A percentile compares a stretch with the other conserved stretches of the same genome.
Evolutionary conservation across 1,140 invertebrate species (phyloP).

Genomic region (Dendroctonus valens): DNA sequence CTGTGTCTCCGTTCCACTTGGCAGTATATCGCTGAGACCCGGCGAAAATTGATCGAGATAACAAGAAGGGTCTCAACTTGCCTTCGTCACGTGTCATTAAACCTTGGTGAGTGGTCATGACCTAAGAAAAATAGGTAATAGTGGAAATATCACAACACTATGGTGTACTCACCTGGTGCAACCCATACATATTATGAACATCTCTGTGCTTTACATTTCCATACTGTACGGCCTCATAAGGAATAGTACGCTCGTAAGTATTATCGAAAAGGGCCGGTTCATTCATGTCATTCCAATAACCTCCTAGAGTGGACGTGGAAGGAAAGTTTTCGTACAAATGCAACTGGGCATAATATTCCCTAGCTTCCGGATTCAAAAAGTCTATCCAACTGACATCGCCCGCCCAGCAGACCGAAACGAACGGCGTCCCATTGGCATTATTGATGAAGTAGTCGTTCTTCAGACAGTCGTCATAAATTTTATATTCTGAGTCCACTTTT

Average conservation of each 20-base stretch:
- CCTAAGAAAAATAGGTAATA: conserved; percentile 36
- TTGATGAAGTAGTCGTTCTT: conserved; percentile 81
- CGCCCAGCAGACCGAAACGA: conserved; percentile 61
- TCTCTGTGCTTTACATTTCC: conserved; percentile 37
- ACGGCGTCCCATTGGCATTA: conserved; percentile 86
- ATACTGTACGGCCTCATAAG: conserved; percentile 53
- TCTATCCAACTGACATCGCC: conserved; percentile 69
- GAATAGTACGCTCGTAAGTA: conserved; percentile 64
- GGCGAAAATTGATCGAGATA: conserved; percentile 85
- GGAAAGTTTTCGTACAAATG: conserved; percentile 59
- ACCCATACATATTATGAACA: conserved; percentile 43
- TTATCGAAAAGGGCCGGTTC: conserved; percentile 77
- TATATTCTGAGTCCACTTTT: conserved; percentile 64
- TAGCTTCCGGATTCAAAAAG: conserved; percentile 64
- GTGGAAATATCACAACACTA: not conserved
- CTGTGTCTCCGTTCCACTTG: conserved; percentile 87
- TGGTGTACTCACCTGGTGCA: conserved; percentile 44
- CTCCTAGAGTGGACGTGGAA: conserved; percentile 60
- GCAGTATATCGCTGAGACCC: conserved; percentile 75
- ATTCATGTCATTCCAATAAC: conserved; percentile 82
- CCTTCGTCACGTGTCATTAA: conserved; percentile 68
- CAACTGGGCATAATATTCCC: conserved; percentile 64
- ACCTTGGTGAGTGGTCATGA: conserved; percentile 76
- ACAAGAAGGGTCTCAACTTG: conserved; percentile 80
- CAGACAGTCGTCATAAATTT: conserved; percentile 67